phyloP scores from a whole-genome alignment of 1,140 invertebrate genomes.

The Melitaea cinxia region DNA sequence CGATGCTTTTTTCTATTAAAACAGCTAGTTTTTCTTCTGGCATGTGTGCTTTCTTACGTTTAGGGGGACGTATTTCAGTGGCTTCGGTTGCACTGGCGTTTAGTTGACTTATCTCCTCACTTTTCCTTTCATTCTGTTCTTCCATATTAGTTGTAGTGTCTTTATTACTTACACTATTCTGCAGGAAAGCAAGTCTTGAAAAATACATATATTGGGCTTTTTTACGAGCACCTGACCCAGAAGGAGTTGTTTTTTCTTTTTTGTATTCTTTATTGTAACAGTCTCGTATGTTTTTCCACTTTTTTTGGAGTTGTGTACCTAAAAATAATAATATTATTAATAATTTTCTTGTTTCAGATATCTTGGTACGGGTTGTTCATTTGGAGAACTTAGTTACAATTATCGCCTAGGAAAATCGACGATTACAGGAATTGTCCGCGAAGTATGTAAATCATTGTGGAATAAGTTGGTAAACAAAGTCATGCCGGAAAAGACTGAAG shows the following conservation, averaged over 20 bases:
- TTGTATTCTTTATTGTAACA: slow-evolving; percentile 23
- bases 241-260: slow-evolving; percentile 20
- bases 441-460: too few relatives aligned
- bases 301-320: slow-evolving; percentile 18
- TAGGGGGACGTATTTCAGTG: too few relatives aligned
- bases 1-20: too few relatives aligned
- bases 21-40: too few relatives aligned
- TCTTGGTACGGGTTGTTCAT: background rate
- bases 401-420: background rate
- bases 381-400: background rate
- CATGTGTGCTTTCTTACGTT: too few relatives aligned
- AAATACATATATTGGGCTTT: slow-evolving; percentile 24
- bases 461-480: too few relatives aligned
- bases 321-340: background rate
- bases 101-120: too few relatives aligned
- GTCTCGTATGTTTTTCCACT: slow-evolving; percentile 26
- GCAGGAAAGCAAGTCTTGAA: slow-evolving; percentile 18
- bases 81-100: too few relatives aligned
- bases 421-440: background rate
- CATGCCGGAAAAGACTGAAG: too few relatives aligned
- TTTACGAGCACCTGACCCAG: slow-evolving; percentile 19
- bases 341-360: background rate
- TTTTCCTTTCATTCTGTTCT: too few relatives aligned
- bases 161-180: slow-evolving; percentile 9
- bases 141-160: too few relatives aligned